A percentile compares a stretch with the other conserved stretches of the same genome.
Evolutionary conservation across 2,797 vertebrate genomes (phyloP).

Genomic region (Luscinia megarhynchos): DNA sequence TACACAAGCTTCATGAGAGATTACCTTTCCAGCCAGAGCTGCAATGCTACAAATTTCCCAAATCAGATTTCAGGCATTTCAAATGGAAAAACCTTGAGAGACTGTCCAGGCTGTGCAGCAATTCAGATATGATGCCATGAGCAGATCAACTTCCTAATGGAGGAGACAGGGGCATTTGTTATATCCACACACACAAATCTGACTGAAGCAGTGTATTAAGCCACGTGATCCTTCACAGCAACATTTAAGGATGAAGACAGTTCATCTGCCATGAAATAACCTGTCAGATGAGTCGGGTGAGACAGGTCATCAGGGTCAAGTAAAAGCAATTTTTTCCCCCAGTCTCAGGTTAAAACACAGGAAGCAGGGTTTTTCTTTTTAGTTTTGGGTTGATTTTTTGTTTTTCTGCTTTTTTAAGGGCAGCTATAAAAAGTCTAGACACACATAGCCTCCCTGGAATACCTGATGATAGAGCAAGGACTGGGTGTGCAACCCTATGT

Average conservation of each 20-base stretch:
- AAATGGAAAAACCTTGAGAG: slow-evolving; percentile 6
- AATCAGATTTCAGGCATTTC: slow-evolving; percentile 32
- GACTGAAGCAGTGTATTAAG: background rate
- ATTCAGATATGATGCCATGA: background rate
- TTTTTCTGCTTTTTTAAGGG: background rate
- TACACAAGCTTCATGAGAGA: background rate
- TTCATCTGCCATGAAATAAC: background rate
- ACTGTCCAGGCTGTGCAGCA: background rate
- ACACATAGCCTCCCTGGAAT: background rate
- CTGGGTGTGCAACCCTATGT: background rate
- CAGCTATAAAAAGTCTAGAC: slow-evolving; percentile 23
- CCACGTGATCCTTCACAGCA: background rate
- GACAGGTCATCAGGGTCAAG: background rate
- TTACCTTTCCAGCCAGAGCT: background rate
- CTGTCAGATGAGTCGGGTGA: background rate
- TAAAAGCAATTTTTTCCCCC: background rate
- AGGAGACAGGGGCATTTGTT: background rate
- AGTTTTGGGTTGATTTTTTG: background rate
- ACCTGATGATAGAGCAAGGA: background rate
- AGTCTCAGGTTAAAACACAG: background rate
- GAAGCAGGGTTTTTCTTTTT: background rate
- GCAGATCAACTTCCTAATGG: background rate
- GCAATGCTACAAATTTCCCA: background rate
- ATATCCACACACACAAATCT: background rate
- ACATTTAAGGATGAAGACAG: background rate